Conservation (phyloP, 2,113 vertebrate species). For the Cephalopterus ornatus region DNA sequence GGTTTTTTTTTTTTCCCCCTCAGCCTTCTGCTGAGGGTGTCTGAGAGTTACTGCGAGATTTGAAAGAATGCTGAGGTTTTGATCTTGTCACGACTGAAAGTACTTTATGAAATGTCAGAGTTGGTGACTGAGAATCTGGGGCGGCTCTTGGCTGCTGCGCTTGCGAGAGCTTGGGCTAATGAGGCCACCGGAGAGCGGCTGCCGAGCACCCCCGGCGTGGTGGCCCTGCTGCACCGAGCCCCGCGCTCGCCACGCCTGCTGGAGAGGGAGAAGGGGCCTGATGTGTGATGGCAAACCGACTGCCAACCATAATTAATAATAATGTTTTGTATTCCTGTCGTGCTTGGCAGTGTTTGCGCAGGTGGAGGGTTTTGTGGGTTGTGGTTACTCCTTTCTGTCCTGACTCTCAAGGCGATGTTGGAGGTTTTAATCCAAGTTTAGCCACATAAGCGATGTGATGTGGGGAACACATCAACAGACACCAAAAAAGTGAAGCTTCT, state of each 20-base stretch:
- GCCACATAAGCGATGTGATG: fast-evolving
- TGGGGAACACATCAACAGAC: background rate
- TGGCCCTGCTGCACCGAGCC: background rate
- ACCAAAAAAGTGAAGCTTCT: background rate
- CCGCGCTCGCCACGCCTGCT: background rate
- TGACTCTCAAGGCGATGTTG: background rate
- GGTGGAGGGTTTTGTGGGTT: background rate
- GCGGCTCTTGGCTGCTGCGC: background rate
- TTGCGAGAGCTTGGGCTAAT: constrained; percentile 55
- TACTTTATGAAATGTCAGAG: constrained; percentile 73
- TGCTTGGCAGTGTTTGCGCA: fast-evolving
- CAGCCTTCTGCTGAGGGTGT: background rate
- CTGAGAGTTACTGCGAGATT: constrained; percentile 70
- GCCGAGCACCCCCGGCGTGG: background rate
- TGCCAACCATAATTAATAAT: background rate
- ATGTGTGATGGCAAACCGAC: background rate
- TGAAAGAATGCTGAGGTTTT: constrained; percentile 74
- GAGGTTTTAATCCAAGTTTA: background rate
- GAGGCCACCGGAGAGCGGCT: constrained; percentile 74
- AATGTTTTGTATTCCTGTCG: background rate
- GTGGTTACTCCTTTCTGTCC: background rate
- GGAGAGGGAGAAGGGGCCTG: background rate
- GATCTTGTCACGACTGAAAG: constrained; percentile 67
- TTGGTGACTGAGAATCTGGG: constrained; percentile 63
- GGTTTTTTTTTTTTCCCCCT: background rate